Evolutionary conservation across 2,888 invertebrate species (phyloP).

Genomic region (Prosapia bicincta): DNA sequence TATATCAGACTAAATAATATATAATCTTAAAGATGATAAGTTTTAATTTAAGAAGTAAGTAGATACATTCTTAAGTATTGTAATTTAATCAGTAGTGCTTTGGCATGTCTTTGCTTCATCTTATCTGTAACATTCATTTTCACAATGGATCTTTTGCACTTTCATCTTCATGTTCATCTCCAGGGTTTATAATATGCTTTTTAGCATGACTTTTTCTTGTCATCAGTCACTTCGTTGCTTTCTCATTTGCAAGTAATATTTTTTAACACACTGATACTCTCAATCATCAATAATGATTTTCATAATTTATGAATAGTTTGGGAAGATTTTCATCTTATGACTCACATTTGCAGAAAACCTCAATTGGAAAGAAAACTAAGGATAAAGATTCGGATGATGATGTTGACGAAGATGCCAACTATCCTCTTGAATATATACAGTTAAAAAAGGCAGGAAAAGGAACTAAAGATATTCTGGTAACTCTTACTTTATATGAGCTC

Average conservation of each 20-base stretch:
- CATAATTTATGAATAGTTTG: neutral
- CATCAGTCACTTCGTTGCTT: neutral
- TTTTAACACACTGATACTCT: neutral
- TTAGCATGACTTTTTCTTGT: no score
- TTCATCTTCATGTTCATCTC: neutral
- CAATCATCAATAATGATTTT: neutral
- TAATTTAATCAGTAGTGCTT: no score
- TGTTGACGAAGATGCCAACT: slow-evolving; percentile 39
- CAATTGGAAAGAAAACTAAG: neutral
- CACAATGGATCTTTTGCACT: no score
- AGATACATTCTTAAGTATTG: no score
- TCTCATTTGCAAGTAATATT: neutral
- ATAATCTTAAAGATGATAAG: no score
- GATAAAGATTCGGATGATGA: slow-evolving; percentile 30
- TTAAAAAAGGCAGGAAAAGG: slow-evolving; percentile 37
- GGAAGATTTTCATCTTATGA: slow-evolving; percentile 6
- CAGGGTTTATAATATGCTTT: neutral
- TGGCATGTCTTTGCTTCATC: no score
- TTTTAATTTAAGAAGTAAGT: no score
- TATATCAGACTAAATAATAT: no score
- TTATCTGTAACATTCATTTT: no score
- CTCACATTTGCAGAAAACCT: slow-evolving; percentile 19
- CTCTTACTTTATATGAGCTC: neutral
- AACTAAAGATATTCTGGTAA: slow-evolving; percentile 38
- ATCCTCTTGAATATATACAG: slow-evolving; percentile 39